phyloP scores from a whole-genome alignment of 2,113 vertebrate genomes.

The Syrrhaptes paradoxus region DNA sequence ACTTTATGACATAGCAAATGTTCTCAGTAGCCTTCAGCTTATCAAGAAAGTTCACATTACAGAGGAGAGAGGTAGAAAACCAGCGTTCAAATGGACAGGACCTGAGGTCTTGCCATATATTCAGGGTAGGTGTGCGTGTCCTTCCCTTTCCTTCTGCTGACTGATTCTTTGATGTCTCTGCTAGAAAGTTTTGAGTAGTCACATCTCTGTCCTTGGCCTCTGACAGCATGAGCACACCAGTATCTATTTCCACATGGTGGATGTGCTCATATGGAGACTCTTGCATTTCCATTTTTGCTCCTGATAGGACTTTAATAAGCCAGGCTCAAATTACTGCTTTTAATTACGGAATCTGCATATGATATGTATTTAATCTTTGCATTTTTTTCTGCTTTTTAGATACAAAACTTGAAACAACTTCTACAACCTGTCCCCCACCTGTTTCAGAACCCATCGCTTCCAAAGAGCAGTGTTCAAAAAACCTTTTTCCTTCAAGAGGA shows the following conservation, averaged over 20 bases:
- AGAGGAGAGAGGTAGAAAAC: constrained; percentile 89
- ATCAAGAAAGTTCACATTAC: constrained; percentile 95
- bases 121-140: constrained; percentile 74
- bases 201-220: background rate
- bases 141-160: background rate
- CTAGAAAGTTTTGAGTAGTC: background rate
- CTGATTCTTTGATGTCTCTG: background rate
- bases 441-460: constrained; percentile 65
- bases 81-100: constrained; percentile 97
- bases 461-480: constrained; percentile 90
- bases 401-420: constrained; percentile 7
- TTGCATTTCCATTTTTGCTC: background rate
- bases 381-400: constrained; percentile 38
- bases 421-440: background rate
- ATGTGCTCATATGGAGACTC: background rate
- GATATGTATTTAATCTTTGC: background rate
- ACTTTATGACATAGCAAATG: constrained; percentile 96
- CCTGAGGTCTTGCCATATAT: constrained; percentile 79
- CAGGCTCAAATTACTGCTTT: background rate
- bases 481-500: constrained; percentile 84
- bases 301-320: background rate
- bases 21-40: constrained; percentile 92
- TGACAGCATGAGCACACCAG: background rate
- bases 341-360: background rate
- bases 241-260: background rate